These are phyloP conservation scores for Cyanocitta stelleri DNA, from an alignment of 2,113 vertebrate species.

Conservation along the genomic window DNA sequence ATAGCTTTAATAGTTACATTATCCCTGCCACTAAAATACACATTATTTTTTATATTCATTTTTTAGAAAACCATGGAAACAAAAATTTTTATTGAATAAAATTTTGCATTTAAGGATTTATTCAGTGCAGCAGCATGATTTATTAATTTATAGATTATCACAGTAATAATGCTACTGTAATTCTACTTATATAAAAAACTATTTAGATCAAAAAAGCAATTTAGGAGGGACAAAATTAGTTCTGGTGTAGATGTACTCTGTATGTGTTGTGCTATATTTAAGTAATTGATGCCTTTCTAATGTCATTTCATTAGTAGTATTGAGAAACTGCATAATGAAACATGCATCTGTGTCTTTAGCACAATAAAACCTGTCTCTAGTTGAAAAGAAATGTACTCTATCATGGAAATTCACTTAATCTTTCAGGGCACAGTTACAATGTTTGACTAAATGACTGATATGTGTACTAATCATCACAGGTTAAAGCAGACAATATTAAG, in stretches of 20 bases:
- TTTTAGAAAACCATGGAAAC: background rate
- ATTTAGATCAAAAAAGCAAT: background rate
- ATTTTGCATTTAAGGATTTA: background rate
- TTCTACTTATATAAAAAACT: background rate
- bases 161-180: background rate
- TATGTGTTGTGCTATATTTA: background rate
- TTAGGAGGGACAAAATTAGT: background rate
- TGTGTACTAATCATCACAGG: background rate
- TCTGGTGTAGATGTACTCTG: background rate
- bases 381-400: background rate
- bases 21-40: background rate
- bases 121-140: background rate
- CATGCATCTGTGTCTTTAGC: background rate
- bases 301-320: background rate
- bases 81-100: background rate
- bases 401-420: background rate
- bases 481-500: background rate
- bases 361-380: background rate
- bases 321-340: background rate
- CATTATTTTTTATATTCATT: background rate
- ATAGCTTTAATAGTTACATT: background rate
- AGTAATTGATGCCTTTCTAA: background rate
- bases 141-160: background rate
- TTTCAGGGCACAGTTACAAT: background rate
- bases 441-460: background rate